Base-by-base conservation (phyloP, 2,113 vertebrate species). In the Pelecanus crispus region DNA sequence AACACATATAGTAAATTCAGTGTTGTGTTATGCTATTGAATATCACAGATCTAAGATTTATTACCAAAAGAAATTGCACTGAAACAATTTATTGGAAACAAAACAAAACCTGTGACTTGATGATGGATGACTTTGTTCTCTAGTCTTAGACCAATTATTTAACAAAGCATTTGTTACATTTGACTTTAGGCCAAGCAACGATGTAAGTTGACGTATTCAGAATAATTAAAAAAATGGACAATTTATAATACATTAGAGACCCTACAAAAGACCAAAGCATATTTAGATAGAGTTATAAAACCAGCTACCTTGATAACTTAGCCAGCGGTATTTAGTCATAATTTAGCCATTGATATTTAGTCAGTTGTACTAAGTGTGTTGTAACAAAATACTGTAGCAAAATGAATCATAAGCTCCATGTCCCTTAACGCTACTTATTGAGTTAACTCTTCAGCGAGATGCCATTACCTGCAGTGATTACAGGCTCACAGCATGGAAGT, bases 21-120 rank as follows among this genome's bases (percentile, higher is more conserved):
- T 32, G 34, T 40, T 88, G 21, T 65, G 61, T 32, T 66, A 62
- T 67, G 63, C 22, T 83, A 56, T 92, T 45, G 94, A 97, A 65
- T 95, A 96, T 92, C 82, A 95, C 45, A 94, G 86, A 81, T 79
- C 94, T 88, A 92, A 96, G 82, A 97, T 97, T 94, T 97, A 96
- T 95, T 89, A 70, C 75, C 77, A 63, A 61, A 95, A 81, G 81
- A 97, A 97, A 97, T 95, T 93, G 49, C 59, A 79, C 56, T 96
- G 89, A 78, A 97, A 88, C 94, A 91, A 86, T 63, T 92, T 97
- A 92, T 62, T 96, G 79, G 86, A 96, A 97, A 89, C 62, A 94
- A 95, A 81, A 72, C 78, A 36, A 97, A 98, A 97, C 91, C 81
- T 58, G 78, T 96, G 91, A 81, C 84, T 94, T 62, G 53, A 67